Evolutionary conservation across 2,888 invertebrate genomes (phyloP).

Genomic region (Blera fallax): DNA sequence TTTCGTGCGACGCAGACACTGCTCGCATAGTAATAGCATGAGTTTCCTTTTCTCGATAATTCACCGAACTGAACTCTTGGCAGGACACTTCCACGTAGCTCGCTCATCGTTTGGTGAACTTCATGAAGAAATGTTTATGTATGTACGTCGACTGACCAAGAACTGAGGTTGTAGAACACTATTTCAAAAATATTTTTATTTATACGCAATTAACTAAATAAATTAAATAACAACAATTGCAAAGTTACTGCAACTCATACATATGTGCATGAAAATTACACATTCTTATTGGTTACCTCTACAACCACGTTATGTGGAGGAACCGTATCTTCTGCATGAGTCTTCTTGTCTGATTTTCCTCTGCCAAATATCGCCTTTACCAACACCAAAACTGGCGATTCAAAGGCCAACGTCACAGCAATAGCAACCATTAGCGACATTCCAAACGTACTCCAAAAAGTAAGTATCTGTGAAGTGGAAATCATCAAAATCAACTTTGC

Average conservation of each 20-base stretch:
- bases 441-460: constrained; percentile 60
- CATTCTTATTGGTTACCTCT: neutral
- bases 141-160: too few relatives aligned
- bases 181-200: neutral
- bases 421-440: constrained; percentile 73
- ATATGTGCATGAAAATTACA: neutral
- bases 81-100: too few relatives aligned
- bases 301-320: neutral
- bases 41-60: too few relatives aligned
- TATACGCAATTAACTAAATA: neutral
- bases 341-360: neutral
- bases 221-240: neutral
- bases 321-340: neutral
- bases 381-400: constrained; percentile 78
- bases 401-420: constrained; percentile 78
- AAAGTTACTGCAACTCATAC: too few relatives aligned
- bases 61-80: too few relatives aligned
- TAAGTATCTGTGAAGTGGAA: constrained; percentile 20
- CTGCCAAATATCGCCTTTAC: constrained; percentile 75
- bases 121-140: too few relatives aligned
- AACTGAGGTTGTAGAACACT: too few relatives aligned
- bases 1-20: too few relatives aligned
- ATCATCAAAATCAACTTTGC: neutral
- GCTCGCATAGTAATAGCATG: too few relatives aligned
- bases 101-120: too few relatives aligned